phyloP scores from a whole-genome alignment of 1,140 invertebrate species.

The Cephus cinctus region DNA sequence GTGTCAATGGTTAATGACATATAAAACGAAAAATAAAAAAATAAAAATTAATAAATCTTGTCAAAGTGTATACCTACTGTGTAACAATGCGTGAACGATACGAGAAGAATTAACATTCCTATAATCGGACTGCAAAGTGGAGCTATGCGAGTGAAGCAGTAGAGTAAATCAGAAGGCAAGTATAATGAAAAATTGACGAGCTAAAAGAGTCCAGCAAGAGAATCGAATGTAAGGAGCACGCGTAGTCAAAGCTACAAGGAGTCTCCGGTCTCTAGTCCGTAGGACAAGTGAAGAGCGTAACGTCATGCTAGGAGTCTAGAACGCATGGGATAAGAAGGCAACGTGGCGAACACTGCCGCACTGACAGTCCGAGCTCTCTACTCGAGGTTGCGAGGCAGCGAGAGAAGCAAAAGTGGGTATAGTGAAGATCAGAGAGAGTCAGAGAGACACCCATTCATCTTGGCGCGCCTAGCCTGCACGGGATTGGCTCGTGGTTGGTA shows the following conservation, averaged over 20 bases:
- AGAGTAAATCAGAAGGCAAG: too few relatives aligned
- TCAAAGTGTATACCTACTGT: too few relatives aligned
- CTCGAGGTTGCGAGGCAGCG: slow-evolving; percentile 9
- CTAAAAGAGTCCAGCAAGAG: too few relatives aligned
- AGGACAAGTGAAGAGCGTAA: background rate
- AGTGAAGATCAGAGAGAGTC: slow-evolving; percentile 13
- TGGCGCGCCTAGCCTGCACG: slow-evolving; percentile 48
- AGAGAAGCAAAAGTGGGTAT: slow-evolving; percentile 11
- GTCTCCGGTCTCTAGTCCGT: background rate
- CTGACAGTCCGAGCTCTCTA: slow-evolving; percentile 20
- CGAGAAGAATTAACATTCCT: too few relatives aligned
- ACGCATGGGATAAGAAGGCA: slow-evolving; percentile 24
- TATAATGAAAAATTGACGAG: too few relatives aligned
- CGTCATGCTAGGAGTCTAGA: background rate
- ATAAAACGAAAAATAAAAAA: too few relatives aligned
- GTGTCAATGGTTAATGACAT: too few relatives aligned
- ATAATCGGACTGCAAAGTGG: too few relatives aligned
- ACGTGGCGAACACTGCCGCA: slow-evolving; percentile 30
- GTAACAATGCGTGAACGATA: too few relatives aligned
- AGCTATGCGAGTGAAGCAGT: too few relatives aligned
- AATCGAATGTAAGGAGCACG: too few relatives aligned
- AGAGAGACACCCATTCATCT: slow-evolving; percentile 52
- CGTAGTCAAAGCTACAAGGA: background rate
- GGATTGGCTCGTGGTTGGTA: slow-evolving; percentile 43
- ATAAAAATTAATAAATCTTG: too few relatives aligned